Evolutionary conservation across 2,888 invertebrate species (phyloP), one percentile per base, ranked within the genome.

Genomic region (Agrotis exclamationis): DNA sequence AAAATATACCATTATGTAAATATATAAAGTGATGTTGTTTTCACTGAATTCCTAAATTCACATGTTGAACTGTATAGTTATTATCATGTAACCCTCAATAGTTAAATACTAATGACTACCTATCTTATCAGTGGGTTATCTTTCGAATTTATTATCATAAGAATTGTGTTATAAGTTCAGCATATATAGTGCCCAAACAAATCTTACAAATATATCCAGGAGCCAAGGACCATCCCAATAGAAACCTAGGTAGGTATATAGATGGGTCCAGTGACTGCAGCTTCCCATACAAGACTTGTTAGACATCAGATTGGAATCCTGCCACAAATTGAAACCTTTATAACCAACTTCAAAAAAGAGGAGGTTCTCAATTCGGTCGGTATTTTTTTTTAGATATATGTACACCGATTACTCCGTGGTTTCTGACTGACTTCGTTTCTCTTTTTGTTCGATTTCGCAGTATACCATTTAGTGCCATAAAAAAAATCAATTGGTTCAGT

Each of bases 1-100:
- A 50, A 63, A 78, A 76, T 81, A 81, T 67, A 80, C 57, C 50
- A 74, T 69, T 81, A 77, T 67, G 57, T 77, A 81, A 58, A 64
- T 53, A 64, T 53, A 80, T 20, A 56, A 68, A 39, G 18, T 11
- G 4, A 57, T 45, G 47, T 58, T 48, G 22, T 66, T 69, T 64
- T 62, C 39, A 45, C 39, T 79, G 5, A 22, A 44, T 53, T 22
- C 16, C 18, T 18, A 47, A 50, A 47, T 47, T 56, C 18, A 24
- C 39, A 39, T 48, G 14, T 6, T 44, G 28, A 51, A 16, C 13
- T 50, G 24, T 33, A 1, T 64, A 39, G 11, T 39, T 39, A 11
- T 39, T 39, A 67, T 33, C 57, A 50, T 47, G 24, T 58, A 24
- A 51, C 57, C 50, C 39, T 45, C 47, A 5, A 53, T 44, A 53